phyloP scores from a whole-genome alignment of 2,113 vertebrate genomes.

The Grantiella picta region DNA sequence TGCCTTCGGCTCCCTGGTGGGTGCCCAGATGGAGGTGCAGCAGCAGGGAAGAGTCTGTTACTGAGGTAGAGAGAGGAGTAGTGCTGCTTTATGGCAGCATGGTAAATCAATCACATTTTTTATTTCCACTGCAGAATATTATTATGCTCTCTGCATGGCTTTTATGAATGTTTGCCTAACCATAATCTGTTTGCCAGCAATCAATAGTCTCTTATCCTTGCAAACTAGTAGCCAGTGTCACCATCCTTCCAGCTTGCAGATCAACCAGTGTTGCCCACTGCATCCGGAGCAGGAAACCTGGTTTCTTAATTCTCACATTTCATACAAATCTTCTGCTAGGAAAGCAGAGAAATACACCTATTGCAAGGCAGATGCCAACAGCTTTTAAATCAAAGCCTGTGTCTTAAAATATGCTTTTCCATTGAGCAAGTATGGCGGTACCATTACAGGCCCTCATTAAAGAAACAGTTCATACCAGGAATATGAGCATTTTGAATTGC shows the following conservation, averaged over 20 bases:
- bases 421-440: background rate
- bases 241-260: background rate
- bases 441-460: background rate
- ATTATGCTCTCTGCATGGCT: background rate
- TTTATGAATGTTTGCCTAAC: background rate
- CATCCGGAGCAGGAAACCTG: background rate
- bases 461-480: background rate
- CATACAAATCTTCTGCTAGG: background rate
- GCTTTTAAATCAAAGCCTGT: slow-evolving; percentile 1
- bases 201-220: background rate
- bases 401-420: background rate
- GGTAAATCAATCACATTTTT: background rate
- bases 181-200: slow-evolving; percentile 23
- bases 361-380: background rate
- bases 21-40: background rate
- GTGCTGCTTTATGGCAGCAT: background rate
- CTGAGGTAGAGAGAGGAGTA: background rate
- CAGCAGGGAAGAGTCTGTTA: background rate
- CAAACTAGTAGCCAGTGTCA: background rate
- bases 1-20: rapidly evolving
- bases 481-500: background rate
- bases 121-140: background rate
- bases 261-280: background rate
- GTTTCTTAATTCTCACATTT: background rate
- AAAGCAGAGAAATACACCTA: background rate